Evolutionary conservation across 2,113 vertebrate species (phyloP), one percentile per base, ranked within the genome.

Genomic region (Hydropotes inermis): DNA sequence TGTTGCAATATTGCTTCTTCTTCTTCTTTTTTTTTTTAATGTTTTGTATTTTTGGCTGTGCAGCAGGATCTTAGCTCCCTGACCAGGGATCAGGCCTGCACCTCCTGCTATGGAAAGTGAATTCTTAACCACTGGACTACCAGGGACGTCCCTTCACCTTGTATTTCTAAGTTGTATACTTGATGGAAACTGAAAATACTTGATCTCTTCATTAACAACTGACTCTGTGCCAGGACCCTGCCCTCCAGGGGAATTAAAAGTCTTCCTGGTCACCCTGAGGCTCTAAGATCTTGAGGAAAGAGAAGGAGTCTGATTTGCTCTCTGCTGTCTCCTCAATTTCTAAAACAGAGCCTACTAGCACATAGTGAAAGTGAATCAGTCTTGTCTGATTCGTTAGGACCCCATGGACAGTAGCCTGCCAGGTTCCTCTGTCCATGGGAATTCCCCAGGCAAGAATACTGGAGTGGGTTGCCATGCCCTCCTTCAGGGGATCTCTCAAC

Each of bases 11-110:
- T 43, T 74, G 70, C 70, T 13, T 23, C 67, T 74, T 1, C 13
- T 28, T 25, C 12, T 67, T 67, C 1, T 28, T 28, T 39, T 70
- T 67, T 64, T 67, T 23, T 67, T n/a, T 0, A 67, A 25, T 74
- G 36, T 43, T 74, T 74, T 43, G 36, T 39, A 25, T 25, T 74
- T 74, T 74, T 74, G 70, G 21, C 36, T 25, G 36, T 0, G 0
- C 3, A 11, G 36, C 36, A 43, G 70, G 21, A 74, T 74, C 70
- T 25, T 74, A 23, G 21, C 21, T 74, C 11, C 39, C 70, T 43
- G 11, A 74, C 10, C 36, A 43, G 21, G 70, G 70, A 74, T 74
- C 70, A 74, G 21, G 14, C 5, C 21, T 74, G 36, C 23, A 43
- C 19, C 70, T 25, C 21, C 36, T 43, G 36, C 36, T 74, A 25